Conservation (phyloP, 2,888 invertebrate genomes). For the Gordius sp. region DNA sequence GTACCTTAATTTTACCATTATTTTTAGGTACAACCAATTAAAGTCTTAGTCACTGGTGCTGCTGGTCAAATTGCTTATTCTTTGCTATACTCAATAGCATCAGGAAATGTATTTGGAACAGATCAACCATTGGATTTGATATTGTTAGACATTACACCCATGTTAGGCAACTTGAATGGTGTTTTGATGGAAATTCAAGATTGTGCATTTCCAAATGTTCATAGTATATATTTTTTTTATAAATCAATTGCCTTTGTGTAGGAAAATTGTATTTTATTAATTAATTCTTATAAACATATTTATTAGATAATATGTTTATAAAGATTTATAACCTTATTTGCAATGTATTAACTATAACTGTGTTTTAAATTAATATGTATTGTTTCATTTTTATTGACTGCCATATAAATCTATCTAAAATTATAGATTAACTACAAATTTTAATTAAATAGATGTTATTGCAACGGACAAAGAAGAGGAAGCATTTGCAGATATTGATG, state of each 20-base stretch:
- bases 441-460: constrained; percentile 14
- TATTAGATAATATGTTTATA: too few species aligned
- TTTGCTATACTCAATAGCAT: constrained; percentile 66
- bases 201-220: constrained; percentile 64
- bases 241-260: neutral
- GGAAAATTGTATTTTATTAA: neutral
- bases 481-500: constrained; percentile 81
- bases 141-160: constrained; percentile 71
- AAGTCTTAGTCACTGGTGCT: constrained; percentile 83
- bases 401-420: too few species aligned
- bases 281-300: too few species aligned
- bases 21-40: too few species aligned
- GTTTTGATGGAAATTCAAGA: constrained; percentile 91
- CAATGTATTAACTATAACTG: too few species aligned
- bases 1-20: too few species aligned
- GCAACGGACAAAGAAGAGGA: constrained; percentile 59
- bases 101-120: constrained; percentile 74
- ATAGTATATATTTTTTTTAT: constrained; percentile 31
- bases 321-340: too few species aligned
- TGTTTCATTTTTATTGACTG: too few species aligned
- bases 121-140: constrained; percentile 59
- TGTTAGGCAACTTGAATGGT: constrained; percentile 85
- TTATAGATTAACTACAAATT: too few species aligned
- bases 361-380: too few species aligned
- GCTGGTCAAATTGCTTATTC: constrained; percentile 98